Evolutionary conservation across 1,140 invertebrate genomes (phyloP).

Genomic region (Neuroterus valhalla): DNA sequence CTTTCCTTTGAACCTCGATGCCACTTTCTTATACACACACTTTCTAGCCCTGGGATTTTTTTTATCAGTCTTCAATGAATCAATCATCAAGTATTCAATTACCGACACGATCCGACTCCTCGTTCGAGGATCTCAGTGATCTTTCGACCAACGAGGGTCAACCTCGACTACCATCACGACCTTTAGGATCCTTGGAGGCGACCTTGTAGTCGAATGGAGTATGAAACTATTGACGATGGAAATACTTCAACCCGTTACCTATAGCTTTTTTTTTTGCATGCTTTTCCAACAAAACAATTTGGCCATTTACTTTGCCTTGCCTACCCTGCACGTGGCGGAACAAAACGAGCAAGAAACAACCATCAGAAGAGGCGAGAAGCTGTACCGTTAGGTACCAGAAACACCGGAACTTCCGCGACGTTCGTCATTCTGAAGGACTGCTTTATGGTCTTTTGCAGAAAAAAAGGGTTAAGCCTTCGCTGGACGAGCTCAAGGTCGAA

Average conservation of each 20-base stretch:
- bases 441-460: slow-evolving; percentile 56
- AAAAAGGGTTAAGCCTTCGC: slow-evolving; percentile 53
- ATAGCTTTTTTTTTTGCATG: slow-evolving; percentile 43
- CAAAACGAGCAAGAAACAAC: slow-evolving; percentile 34
- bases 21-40: background rate
- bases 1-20: background rate
- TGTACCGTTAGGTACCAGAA: slow-evolving; percentile 37
- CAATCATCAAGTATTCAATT: background rate
- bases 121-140: background rate
- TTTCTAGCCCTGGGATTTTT: background rate
- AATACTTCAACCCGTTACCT: slow-evolving; percentile 52
- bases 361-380: slow-evolving; percentile 5
- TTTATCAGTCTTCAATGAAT: background rate
- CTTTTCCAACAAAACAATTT: slow-evolving; percentile 33
- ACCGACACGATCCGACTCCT: background rate
- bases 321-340: background rate
- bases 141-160: background rate
- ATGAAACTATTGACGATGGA: background rate
- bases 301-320: background rate
- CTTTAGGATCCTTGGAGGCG: background rate
- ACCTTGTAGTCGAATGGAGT: background rate
- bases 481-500: slow-evolving; percentile 39
- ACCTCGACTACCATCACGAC: background rate
- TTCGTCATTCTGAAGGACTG: slow-evolving; percentile 31
- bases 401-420: slow-evolving; percentile 34